Conservation (phyloP, 1,140 invertebrate species). For the Euura lappo region DNA sequence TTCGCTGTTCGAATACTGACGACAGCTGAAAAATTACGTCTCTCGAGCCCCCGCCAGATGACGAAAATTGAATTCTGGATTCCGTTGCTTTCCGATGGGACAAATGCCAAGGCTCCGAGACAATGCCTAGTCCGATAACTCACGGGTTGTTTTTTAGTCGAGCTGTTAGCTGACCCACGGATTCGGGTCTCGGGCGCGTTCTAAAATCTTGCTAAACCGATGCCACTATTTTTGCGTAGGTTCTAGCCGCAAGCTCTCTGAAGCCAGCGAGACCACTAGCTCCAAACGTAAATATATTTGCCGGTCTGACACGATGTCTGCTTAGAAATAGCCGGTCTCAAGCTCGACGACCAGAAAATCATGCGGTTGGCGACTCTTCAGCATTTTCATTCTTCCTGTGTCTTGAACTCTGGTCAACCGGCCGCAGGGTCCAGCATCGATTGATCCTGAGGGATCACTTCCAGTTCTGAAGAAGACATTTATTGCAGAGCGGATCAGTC, state of each 20-base stretch:
- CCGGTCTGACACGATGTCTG: slow-evolving; percentile 3
- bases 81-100: not conserved
- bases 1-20: not conserved
- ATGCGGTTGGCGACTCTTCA: no score
- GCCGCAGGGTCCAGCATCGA: no score
- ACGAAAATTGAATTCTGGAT: not conserved
- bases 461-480: no score
- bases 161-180: slow-evolving; percentile 1
- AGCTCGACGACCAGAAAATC: not conserved
- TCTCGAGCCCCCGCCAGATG: not conserved
- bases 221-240: not conserved
- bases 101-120: not conserved
- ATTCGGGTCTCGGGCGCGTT: not conserved
- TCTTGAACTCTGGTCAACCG: no score
- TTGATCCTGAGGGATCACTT: no score
- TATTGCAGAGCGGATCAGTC: no score
- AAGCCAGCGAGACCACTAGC: not conserved
- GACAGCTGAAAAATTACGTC: not conserved
- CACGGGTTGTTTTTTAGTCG: not conserved
- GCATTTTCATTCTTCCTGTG: no score
- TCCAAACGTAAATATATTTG: not conserved
- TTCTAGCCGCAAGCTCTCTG: not conserved
- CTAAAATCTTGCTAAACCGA: not conserved
- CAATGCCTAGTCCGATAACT: not conserved
- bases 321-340: slow-evolving; percentile 3